These are phyloP conservation scores for Atractosteus spatula DNA, from an alignment of 2,113 vertebrate species.

Conservation along the genomic window DNA sequence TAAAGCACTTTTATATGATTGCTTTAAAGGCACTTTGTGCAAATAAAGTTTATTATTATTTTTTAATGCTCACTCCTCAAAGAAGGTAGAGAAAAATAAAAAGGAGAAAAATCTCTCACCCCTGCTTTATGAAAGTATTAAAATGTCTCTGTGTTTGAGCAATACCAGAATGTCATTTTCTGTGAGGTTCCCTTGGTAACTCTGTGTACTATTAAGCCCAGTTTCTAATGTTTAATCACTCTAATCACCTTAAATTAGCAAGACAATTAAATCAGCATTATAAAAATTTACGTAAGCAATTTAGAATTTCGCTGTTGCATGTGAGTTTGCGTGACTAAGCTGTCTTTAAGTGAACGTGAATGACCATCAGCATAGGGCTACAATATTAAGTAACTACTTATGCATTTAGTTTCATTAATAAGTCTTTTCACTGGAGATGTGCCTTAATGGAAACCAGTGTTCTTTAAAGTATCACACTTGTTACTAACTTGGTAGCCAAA, in stretches of 20 bases:
- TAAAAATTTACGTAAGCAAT: conserved; percentile 49
- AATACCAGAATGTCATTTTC: no score
- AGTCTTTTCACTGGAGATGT: background rate
- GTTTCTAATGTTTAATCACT: conserved; percentile 49
- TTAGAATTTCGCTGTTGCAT: conserved; percentile 32
- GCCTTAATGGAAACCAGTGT: background rate
- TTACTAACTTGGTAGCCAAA: background rate
- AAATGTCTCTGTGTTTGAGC: conserved; percentile 19
- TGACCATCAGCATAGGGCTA: conserved; percentile 14
- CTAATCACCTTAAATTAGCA: conserved; percentile 57
- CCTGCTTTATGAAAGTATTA: no score
- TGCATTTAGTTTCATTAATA: conserved; percentile 4
- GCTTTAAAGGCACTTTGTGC: no score
- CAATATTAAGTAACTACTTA: conserved; percentile 31
- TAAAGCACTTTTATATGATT: no score
- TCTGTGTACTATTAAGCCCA: conserved; percentile 46
- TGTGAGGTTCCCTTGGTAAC: conserved; percentile 61
- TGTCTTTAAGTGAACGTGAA: background rate
- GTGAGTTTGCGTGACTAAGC: conserved; percentile 13
- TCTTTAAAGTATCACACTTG: conserved; percentile 1
- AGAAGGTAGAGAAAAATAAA: no score
- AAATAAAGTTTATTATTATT: no score
- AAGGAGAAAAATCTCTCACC: no score
- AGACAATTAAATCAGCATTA: conserved; percentile 53
- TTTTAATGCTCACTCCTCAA: no score